Evolutionary conservation across 2,888 invertebrate genomes (phyloP).

Genomic region (Thymelicus acteon): DNA sequence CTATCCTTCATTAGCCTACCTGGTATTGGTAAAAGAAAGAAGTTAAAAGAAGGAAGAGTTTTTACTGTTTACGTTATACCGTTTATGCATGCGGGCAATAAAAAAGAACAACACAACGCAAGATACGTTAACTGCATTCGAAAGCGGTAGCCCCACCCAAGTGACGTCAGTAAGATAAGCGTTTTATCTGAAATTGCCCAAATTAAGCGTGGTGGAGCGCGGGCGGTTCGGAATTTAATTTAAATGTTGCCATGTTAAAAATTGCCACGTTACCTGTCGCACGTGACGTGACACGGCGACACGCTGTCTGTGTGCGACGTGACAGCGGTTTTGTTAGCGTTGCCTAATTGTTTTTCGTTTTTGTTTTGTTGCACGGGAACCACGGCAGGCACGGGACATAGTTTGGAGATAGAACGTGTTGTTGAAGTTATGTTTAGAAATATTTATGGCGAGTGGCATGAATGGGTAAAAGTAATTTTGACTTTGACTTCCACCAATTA

Average conservation of each 20-base stretch:
- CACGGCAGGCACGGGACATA: not conserved
- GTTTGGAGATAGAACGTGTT: slow-evolving; percentile 12
- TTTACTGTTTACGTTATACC: too few relatives aligned
- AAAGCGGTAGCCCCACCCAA: slow-evolving; percentile 43
- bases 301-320: slow-evolving; percentile 42
- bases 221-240: slow-evolving; percentile 70
- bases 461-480: too few relatives aligned
- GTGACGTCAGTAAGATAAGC: slow-evolving; percentile 65
- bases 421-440: not conserved
- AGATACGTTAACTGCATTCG: slow-evolving; percentile 21
- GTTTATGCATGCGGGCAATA: too few relatives aligned
- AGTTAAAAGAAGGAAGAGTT: too few relatives aligned
- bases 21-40: too few relatives aligned
- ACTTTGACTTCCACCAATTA: too few relatives aligned
- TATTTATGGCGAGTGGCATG: not conserved
- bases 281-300: slow-evolving; percentile 40
- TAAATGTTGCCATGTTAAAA: slow-evolving; percentile 78
- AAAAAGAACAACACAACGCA: slow-evolving; percentile 1
- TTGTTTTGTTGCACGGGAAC: slow-evolving; percentile 7
- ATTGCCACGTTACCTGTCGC: slow-evolving; percentile 76
- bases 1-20: too few relatives aligned
- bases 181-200: slow-evolving; percentile 71
- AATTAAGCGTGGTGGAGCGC: slow-evolving; percentile 61
- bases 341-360: slow-evolving; percentile 34
- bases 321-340: slow-evolving; percentile 39